These are phyloP conservation scores for Heliangelus exortis DNA, from an alignment of 2,797 vertebrate genomes.

Conservation along the genomic window DNA sequence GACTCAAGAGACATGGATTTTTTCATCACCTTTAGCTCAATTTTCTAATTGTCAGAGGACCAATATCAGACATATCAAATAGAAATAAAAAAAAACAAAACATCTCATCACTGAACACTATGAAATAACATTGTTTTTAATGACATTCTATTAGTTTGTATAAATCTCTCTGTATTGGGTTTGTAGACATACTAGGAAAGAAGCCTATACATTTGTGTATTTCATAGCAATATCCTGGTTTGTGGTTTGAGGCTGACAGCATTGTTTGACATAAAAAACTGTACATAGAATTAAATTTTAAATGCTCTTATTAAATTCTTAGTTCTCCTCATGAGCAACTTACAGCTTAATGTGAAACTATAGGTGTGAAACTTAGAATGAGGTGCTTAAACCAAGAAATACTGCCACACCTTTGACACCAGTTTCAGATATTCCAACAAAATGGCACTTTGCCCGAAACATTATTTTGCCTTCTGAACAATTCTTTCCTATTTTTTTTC, in stretches of 20 bases:
- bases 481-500: not conserved
- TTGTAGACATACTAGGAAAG: not conserved
- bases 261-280: not conserved
- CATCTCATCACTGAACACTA: not conserved
- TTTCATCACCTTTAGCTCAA: not conserved
- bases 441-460: not conserved
- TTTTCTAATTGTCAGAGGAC: not conserved
- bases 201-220: not conserved
- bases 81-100: not conserved
- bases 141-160: not conserved
- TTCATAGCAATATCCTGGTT: not conserved
- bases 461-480: not conserved
- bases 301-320: not conserved
- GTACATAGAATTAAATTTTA: not conserved
- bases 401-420: not conserved
- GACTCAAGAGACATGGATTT: not conserved
- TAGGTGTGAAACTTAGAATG: not conserved
- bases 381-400: not conserved
- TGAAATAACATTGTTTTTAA: not conserved
- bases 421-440: not conserved
- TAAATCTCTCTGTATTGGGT: not conserved
- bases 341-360: not conserved
- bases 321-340: not conserved
- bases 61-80: accelerated
- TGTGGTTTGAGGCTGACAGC: not conserved